A percentile compares a stretch with the other conserved stretches of the same genome.
These are phyloP conservation scores for Aphis gossypii DNA, from an alignment of 1,140 invertebrate genomes.

Conservation along the genomic window DNA sequence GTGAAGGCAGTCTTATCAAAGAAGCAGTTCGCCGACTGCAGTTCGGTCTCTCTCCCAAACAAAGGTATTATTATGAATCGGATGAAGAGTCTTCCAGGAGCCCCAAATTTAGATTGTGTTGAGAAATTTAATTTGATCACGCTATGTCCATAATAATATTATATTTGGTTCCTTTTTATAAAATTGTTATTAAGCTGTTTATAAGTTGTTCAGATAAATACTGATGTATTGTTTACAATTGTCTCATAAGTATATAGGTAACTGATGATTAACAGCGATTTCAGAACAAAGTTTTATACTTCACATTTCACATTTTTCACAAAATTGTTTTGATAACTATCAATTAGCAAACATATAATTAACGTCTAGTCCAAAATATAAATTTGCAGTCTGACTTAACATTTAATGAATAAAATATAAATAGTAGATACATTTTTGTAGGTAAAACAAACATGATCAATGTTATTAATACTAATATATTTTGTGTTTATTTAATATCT, in stretches of 20 bases:
- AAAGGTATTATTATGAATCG: conserved; percentile 67
- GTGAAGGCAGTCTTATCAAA: conserved; percentile 74
- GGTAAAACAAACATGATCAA: not conserved
- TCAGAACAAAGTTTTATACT: not conserved
- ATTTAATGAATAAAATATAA: not conserved
- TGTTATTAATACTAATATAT: not conserved
- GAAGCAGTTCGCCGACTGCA: conserved; percentile 75
- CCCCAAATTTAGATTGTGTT: conserved; percentile 58
- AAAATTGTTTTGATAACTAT: not conserved
- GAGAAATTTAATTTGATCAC: not conserved
- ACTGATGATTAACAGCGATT: not conserved
- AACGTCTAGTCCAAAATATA: not conserved
- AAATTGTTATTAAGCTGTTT: conserved; percentile 28
- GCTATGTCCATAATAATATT: conserved; percentile 14
- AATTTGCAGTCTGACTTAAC: not conserved
- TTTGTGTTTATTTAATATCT: not conserved
- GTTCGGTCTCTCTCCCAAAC: conserved; percentile 66
- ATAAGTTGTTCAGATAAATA: conserved; percentile 43
- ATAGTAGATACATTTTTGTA: not conserved
- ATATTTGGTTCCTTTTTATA: conserved; percentile 55
- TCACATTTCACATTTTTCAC: not conserved
- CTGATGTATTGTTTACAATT: conserved; percentile 40
- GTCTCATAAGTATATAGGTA: not conserved
- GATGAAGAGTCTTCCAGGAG: conserved; percentile 65
- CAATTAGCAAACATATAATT: not conserved